phyloP scores from a whole-genome alignment of 2,113 vertebrate genomes.

The Emydura subglobosa region DNA sequence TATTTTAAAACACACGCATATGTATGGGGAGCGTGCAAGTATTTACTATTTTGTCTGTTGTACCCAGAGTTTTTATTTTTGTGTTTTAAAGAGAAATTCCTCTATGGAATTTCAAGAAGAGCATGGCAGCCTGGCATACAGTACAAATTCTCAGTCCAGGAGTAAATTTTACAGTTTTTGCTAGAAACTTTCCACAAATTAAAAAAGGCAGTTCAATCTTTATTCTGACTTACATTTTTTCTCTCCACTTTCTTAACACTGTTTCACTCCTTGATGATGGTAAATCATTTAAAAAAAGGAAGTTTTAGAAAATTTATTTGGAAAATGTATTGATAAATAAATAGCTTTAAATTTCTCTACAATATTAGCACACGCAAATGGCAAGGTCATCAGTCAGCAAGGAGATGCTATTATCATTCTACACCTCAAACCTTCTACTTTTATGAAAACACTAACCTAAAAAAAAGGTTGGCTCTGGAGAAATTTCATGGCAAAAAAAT shows the following conservation, averaged over 20 bases:
- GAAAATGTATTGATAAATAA: not conserved
- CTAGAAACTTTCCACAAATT: not conserved
- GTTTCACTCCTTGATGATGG: not conserved
- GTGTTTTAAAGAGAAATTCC: not conserved
- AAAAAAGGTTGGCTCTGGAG: accelerated
- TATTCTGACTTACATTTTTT: not conserved
- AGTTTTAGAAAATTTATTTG: not conserved
- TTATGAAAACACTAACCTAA: not conserved
- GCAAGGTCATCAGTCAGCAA: not conserved
- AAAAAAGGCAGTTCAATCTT: not conserved
- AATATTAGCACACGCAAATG: not conserved
- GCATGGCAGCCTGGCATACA: not conserved
- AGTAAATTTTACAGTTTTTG: not conserved
- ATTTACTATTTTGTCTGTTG: not conserved
- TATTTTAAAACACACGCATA: not conserved
- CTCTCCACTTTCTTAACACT: not conserved
- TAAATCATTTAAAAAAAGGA: not conserved
- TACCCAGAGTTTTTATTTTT: no score
- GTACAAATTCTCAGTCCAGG: not conserved
- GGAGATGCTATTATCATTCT: not conserved
- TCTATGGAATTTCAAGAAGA: not conserved
- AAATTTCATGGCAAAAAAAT: not conserved
- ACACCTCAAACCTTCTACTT: not conserved
- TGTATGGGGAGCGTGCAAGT: not conserved
- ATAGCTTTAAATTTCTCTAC: not conserved